A percentile compares a stretch with the other conserved stretches of the same genome.
Conservation (phyloP, 2,888 invertebrate genomes). For the Apantesis nais region DNA sequence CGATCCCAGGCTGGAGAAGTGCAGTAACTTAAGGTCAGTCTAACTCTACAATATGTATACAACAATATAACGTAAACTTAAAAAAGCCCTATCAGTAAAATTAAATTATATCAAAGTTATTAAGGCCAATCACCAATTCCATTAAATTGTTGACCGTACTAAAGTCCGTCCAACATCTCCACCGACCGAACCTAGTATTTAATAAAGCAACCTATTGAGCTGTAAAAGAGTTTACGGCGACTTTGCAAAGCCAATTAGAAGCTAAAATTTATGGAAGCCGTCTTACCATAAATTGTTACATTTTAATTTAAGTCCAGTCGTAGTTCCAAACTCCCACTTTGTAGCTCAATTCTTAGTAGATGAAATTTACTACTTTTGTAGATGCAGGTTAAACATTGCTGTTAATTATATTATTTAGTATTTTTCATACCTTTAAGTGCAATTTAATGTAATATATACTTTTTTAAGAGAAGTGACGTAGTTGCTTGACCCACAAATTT, state of each 20-base stretch:
- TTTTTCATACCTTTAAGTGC: neutral
- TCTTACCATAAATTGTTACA: conserved; percentile 78
- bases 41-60: too few species aligned
- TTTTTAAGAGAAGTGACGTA: neutral
- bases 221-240: conserved; percentile 80
- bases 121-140: neutral
- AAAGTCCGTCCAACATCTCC: conserved; percentile 17
- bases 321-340: conserved; percentile 43
- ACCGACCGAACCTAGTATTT: conserved; percentile 53
- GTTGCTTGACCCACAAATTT: too few species aligned
- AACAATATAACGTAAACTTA: neutral
- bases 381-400: conserved; percentile 22
- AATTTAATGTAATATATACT: neutral
- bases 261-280: conserved; percentile 74
- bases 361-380: conserved; percentile 39
- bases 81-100: neutral
- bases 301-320: conserved; percentile 79
- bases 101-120: neutral
- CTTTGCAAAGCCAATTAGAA: conserved; percentile 78
- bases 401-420: neutral
- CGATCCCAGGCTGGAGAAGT: too few species aligned
- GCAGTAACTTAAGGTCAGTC: too few species aligned
- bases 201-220: conserved; percentile 74
- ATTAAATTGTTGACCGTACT: neutral
- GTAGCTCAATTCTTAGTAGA: conserved; percentile 43